phyloP scores from a whole-genome alignment of 2,797 vertebrate genomes.

The Anomalospiza imberbis region DNA sequence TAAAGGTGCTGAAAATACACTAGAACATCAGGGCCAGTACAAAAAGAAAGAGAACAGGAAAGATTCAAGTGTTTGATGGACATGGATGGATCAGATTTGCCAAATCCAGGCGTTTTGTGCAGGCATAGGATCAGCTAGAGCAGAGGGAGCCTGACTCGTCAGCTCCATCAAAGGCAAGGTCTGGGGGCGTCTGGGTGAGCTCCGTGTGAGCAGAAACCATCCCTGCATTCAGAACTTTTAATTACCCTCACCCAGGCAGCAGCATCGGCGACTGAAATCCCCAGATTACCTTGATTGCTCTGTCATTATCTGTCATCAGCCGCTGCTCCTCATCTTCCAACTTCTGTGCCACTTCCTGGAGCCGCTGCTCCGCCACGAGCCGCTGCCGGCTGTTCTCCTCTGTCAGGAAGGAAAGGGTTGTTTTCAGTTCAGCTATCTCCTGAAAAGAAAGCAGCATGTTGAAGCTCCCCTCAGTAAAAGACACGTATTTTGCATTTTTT shows the following conservation, averaged over 20 bases:
- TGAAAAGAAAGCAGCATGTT: conserved; percentile 73
- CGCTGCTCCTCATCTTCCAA: conserved; percentile 86
- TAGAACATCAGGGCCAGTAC: not conserved
- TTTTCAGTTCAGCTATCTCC: conserved; percentile 86
- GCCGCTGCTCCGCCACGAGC: conserved; percentile 75
- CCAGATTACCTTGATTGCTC: conserved; percentile 77
- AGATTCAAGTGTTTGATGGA: conserved; percentile 33
- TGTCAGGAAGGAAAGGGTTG: conserved; percentile 75
- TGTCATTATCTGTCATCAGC: conserved; percentile 78
- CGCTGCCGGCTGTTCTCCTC: conserved; percentile 82
- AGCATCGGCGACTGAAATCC: conserved; percentile 58
- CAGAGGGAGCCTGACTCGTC: conserved; percentile 53
- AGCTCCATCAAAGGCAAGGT: conserved; percentile 42
- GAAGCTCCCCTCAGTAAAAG: conserved; percentile 15
- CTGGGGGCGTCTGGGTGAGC: not conserved
- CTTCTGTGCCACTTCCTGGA: conserved; percentile 77
- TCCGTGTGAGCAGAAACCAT: conserved; percentile 24
- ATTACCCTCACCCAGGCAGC: conserved; percentile 62
- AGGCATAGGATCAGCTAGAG: not conserved
- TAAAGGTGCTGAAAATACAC: not conserved
- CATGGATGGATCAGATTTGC: conserved; percentile 12
- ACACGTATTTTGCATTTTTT: conserved; percentile 53
- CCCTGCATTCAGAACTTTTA: conserved; percentile 60
- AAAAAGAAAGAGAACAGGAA: conserved; percentile 33
- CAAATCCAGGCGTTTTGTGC: conserved; percentile 5